Evolutionary conservation across 2,797 vertebrate species (phyloP), one percentile per base, ranked within the genome.

Genomic region (Cygnus olor): DNA sequence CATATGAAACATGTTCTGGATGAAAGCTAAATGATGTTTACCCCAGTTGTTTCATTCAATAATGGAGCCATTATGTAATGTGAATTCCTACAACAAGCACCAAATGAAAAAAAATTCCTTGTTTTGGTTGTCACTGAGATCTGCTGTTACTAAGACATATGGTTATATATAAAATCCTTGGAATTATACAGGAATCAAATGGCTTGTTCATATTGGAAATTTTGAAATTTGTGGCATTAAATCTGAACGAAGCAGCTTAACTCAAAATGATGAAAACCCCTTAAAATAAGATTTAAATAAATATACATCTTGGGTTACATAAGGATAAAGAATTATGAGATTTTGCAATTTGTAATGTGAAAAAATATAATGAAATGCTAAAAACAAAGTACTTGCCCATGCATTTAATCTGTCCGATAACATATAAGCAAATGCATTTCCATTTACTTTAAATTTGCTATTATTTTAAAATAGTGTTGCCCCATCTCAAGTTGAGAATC

Each of bases 91-190:
- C 38, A 40, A 69, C 14, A 65, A 84, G 42, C 45, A 56, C 7
- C 47, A 53, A 87, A 61, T 32, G 45, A 27, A 73, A 84, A 84
- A 91, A 90, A 94, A 73, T 73, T 77, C 47, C 45, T 80, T 89
- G 51, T 32, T 84, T 80, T 30, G 10, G 20, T 72, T 70, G 20
- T 56, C 70, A 32, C 27, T 77, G 78, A 80, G 80, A 80, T 78
- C 47, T 93, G 85, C 36, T 65, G 17, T 57, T 84, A 86, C 77
- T 78, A 66, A 65, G 56, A 69, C 69, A 42, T 4, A 38, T 7
- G 27, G 47, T 65, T 84, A 58, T 61, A 25, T 7, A 69, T 9
- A 60, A 90, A 85, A 53, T 42, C 57, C 38, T 51, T 79, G 71
- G 42, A 85, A 71, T 49, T 81, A 49, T 1, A 24, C 34, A 88